A percentile compares a stretch with the other conserved stretches of the same genome.
phyloP scores from a whole-genome alignment of 2,797 vertebrate genomes.

The Chelidonichthys spinosus region DNA sequence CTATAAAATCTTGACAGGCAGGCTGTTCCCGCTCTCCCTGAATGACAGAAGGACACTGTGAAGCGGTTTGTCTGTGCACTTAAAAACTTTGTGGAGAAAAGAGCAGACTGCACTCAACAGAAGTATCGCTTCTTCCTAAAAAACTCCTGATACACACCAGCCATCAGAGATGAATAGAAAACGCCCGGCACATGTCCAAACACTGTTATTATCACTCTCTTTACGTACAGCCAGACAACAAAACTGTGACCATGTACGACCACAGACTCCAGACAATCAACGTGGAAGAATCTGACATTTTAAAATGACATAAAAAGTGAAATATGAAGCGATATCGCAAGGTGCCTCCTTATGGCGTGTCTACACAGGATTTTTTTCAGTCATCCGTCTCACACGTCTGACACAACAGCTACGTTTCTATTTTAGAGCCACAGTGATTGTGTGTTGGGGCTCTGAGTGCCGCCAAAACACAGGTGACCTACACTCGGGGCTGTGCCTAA shows the following conservation, averaged over 20 bases:
- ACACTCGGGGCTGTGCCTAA: background rate
- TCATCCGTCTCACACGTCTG: background rate
- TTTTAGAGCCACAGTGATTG: background rate
- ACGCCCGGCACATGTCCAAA: constrained; percentile 27
- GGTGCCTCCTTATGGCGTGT: background rate
- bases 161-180: constrained; percentile 46
- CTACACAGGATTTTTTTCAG: constrained; percentile 2
- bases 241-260: background rate
- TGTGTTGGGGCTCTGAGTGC: background rate
- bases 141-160: constrained; percentile 34
- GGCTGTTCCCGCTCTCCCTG: background rate
- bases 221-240: background rate
- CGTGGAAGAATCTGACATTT: constrained; percentile 3
- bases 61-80: constrained; percentile 20
- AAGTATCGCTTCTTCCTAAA: constrained; percentile 24
- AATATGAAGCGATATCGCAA: background rate
- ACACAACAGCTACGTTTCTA: background rate
- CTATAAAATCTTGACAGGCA: constrained; percentile 17
- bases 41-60: constrained; percentile 33
- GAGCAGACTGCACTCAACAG: constrained; percentile 35
- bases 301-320: background rate
- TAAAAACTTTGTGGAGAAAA: constrained; percentile 32
- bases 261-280: background rate
- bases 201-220: background rate
- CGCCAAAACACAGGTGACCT: background rate